A percentile compares a stretch with the other conserved stretches of the same genome.
phyloP scores from a whole-genome alignment of 2,888 invertebrate genomes.

The Limnephilus auricula region DNA sequence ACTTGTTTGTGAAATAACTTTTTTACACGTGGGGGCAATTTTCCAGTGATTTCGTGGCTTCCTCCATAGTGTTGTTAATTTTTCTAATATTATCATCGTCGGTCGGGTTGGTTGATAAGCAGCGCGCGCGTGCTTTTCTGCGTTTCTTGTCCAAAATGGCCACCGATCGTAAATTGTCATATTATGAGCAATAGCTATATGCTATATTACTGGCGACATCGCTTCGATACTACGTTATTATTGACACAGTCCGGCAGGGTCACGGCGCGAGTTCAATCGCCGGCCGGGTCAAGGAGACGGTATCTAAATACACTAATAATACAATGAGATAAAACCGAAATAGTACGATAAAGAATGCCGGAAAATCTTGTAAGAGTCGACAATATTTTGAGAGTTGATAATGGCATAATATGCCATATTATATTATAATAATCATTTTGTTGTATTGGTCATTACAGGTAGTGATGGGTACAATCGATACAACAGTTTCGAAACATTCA shows the following conservation, averaged over 20 bases:
- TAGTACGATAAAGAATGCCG: background rate
- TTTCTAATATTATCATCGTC: slow-evolving; percentile 9
- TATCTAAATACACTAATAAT: background rate
- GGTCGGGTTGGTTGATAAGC: slow-evolving; percentile 13
- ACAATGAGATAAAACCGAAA: background rate
- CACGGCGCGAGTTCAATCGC: slow-evolving; percentile 13
- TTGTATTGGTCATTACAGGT: background rate
- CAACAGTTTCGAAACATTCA: no score
- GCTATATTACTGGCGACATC: background rate
- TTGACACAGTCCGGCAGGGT: background rate
- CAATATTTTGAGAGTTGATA: background rate
- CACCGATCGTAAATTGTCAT: background rate
- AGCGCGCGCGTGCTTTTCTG: background rate
- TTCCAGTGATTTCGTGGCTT: background rate
- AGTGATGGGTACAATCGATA: no score
- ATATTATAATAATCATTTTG: background rate
- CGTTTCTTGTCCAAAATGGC: background rate
- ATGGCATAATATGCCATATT: no score
- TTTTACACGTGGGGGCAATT: background rate
- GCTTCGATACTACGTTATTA: background rate
- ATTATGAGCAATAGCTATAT: background rate
- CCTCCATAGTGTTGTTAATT: background rate
- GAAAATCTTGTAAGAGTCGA: background rate
- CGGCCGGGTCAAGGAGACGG: slow-evolving; percentile 34
- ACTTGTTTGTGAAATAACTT: background rate